phyloP scores from a whole-genome alignment of 2,113 vertebrate genomes.

The Xiphophorus maculatus region DNA sequence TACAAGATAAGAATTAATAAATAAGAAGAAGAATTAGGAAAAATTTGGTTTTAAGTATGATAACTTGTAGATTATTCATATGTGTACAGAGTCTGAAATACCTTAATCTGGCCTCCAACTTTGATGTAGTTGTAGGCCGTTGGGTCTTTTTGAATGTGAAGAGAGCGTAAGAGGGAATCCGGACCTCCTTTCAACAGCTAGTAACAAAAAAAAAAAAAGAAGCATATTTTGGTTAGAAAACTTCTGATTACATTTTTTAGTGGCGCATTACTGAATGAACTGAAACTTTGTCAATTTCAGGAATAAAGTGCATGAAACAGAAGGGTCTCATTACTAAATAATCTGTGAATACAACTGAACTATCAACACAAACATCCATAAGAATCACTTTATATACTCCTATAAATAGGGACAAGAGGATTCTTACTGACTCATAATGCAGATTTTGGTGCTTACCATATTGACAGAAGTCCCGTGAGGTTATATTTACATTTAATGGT shows the following conservation, averaged over 20 bases:
- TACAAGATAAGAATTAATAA: background rate
- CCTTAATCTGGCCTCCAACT: constrained; percentile 90
- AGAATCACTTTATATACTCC: too few relatives aligned
- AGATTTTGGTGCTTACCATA: background rate
- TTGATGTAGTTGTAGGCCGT: constrained; percentile 88
- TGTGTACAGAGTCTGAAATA: background rate
- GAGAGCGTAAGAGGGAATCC: constrained; percentile 87
- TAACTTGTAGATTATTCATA: too few relatives aligned
- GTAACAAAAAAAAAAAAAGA: constrained; percentile 29
- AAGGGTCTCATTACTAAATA: background rate
- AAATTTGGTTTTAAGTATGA: background rate
- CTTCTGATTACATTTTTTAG: background rate
- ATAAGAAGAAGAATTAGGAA: too few relatives aligned
- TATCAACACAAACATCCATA: background rate
- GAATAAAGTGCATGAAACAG: background rate
- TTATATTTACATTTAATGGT: background rate
- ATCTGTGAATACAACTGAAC: background rate
- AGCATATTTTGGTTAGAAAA: background rate
- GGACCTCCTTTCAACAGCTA: constrained; percentile 95
- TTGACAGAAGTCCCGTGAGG: background rate
- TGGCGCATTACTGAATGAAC: background rate
- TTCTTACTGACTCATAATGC: constrained; percentile 7
- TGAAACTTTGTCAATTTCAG: background rate
- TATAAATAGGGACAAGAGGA: constrained; percentile 17
- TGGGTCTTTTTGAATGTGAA: constrained; percentile 91